These are phyloP conservation scores for Spodoptera littoralis DNA, from an alignment of 2,888 invertebrate genomes.

Conservation along the genomic window DNA sequence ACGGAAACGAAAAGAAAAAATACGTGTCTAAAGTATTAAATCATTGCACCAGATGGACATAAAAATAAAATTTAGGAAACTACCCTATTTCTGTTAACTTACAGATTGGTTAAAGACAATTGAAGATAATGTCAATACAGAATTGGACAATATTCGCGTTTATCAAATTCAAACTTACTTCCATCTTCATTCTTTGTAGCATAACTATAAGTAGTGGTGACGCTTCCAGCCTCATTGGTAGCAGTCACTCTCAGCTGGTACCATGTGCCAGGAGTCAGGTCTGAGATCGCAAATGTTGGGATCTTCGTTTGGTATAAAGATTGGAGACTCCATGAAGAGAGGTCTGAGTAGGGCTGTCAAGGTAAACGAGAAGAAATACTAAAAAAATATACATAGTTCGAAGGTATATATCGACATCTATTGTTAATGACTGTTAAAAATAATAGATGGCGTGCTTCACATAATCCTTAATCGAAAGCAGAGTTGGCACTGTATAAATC, in stretches of 20 bases:
- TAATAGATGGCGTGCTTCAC: no score
- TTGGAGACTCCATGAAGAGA: slow-evolving; percentile 68
- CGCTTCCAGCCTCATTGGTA: slow-evolving; percentile 90
- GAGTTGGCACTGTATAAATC: no score
- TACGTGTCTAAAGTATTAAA: no score
- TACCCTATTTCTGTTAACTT: no score
- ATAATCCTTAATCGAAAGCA: no score
- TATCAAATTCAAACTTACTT: slow-evolving; percentile 75
- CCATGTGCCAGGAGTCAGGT: slow-evolving; percentile 89
- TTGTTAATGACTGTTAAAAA: no score
- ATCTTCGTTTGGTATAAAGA: slow-evolving; percentile 70
- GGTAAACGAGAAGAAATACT: no score
- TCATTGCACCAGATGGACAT: no score
- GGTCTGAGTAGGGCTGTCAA: slow-evolving; percentile 66
- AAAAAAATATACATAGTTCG: no score
- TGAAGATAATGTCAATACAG: not conserved
- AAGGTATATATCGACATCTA: no score
- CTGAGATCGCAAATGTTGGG: slow-evolving; percentile 80
- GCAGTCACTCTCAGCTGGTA: slow-evolving; percentile 90
- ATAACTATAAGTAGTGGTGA: slow-evolving; percentile 87
- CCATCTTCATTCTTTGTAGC: slow-evolving; percentile 90
- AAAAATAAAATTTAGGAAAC: no score
- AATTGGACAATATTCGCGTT: not conserved
- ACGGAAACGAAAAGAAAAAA: no score
- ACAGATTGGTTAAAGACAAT: not conserved